Evolutionary conservation across 2,888 invertebrate species (phyloP).

Genomic region (Pristionchus arcanus): DNA sequence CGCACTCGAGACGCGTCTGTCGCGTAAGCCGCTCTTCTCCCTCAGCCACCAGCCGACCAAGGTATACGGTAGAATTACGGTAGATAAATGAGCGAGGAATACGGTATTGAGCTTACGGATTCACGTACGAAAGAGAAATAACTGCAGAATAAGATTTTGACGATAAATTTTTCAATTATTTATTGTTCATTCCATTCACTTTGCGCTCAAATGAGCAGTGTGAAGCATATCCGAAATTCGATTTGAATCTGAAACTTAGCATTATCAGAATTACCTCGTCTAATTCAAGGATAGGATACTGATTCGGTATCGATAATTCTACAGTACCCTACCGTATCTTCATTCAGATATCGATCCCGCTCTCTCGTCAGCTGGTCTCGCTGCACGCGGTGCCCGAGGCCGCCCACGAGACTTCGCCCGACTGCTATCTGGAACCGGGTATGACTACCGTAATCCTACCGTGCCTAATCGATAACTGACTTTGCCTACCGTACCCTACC

Average conservation of each 20-base stretch:
- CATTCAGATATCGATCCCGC: conserved; percentile 46
- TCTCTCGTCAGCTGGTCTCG: conserved; percentile 21
- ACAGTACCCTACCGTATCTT: background rate
- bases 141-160: too few species aligned
- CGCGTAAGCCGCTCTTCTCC: conserved; percentile 41
- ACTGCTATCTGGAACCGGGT: conserved; percentile 39
- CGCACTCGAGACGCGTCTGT: background rate
- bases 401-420: conserved; percentile 33
- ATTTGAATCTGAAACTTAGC: background rate
- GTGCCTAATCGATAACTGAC: background rate
- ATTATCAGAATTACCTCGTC: background rate
- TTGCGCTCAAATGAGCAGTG: background rate
- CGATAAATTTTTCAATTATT: too few species aligned
- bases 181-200: background rate
- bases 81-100: background rate
- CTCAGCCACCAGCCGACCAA: conserved; percentile 45
- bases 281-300: background rate
- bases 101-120: background rate
- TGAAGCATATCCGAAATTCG: background rate
- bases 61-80: background rate
- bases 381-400: conserved; percentile 17
- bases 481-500: background rate
- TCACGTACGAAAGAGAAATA: too few species aligned
- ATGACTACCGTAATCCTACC: background rate
- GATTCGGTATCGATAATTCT: background rate